A percentile compares a stretch with the other conserved stretches of the same genome.
Conservation (phyloP, 2,888 invertebrate genomes). For the Hypolimnas misippus region DNA sequence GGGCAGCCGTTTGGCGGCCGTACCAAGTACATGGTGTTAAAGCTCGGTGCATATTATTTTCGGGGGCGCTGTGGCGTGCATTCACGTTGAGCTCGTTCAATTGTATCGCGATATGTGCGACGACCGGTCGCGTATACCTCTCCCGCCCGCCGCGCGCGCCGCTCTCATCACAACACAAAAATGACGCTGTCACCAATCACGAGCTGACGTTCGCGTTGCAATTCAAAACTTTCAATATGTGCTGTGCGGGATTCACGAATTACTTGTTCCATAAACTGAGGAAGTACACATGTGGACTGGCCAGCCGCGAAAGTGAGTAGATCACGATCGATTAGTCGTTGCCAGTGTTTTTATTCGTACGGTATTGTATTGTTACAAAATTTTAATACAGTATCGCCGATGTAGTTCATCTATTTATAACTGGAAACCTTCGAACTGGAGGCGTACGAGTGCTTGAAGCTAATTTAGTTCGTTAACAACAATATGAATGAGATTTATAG, state of each 20-base stretch:
- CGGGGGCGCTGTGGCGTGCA: constrained; percentile 57
- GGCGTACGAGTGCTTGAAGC: constrained; percentile 36
- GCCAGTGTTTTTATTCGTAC: constrained; percentile 20
- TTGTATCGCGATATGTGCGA: constrained; percentile 70
- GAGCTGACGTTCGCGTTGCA: constrained; percentile 52
- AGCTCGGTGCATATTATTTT: constrained; percentile 58
- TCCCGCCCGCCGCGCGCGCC: constrained; percentile 48
- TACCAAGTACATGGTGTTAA: constrained; percentile 42
- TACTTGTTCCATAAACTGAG: constrained; percentile 78
- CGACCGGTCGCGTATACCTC: constrained; percentile 55
- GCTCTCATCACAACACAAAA: constrained; percentile 53
- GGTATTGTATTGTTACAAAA: constrained; percentile 11
- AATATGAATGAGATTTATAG: constrained; percentile 40
- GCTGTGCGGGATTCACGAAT: constrained; percentile 75
- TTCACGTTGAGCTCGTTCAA: constrained; percentile 57
- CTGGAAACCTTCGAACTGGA: constrained; percentile 41
- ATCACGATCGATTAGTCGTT: constrained; percentile 22
- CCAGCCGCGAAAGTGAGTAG: constrained; percentile 78
- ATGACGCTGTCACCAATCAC: constrained; percentile 62
- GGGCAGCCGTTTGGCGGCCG: constrained; percentile 50
- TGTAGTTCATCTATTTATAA: constrained; percentile 46
- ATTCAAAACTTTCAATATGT: constrained; percentile 66
- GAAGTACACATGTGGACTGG: constrained; percentile 79
- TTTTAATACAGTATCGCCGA: constrained; percentile 25
- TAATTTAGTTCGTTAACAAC: constrained; percentile 43